These are phyloP conservation scores for Macrophya annulata DNA, from an alignment of 2,888 invertebrate species.

Conservation along the genomic window DNA sequence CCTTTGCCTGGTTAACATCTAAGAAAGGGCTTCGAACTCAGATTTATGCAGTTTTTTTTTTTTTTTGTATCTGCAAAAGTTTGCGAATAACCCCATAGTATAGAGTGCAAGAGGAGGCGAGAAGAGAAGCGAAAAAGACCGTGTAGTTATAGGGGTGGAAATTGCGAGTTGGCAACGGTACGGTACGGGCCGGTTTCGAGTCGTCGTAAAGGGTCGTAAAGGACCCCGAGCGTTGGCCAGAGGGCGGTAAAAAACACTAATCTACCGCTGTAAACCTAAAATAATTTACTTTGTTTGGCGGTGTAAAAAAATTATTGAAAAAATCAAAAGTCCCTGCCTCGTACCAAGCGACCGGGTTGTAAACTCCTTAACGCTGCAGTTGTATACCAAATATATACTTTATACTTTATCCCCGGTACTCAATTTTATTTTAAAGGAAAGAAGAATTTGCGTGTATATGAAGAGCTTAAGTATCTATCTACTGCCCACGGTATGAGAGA, in stretches of 20 bases:
- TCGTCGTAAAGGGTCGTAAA: slow-evolving; percentile 49
- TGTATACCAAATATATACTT: slow-evolving; percentile 24
- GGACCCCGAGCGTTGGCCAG: slow-evolving; percentile 43
- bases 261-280: slow-evolving; percentile 72
- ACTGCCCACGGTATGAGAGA: background rate
- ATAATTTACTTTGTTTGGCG: slow-evolving; percentile 69
- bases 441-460: slow-evolving; percentile 4
- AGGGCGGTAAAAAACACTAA: slow-evolving; percentile 64
- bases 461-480: background rate
- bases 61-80: background rate
- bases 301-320: slow-evolving; percentile 72
- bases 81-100: background rate
- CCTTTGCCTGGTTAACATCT: background rate
- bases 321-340: slow-evolving; percentile 57
- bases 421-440: background rate
- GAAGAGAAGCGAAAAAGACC: background rate
- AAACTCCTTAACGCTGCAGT: slow-evolving; percentile 39
- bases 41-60: background rate
- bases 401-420: background rate
- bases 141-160: slow-evolving; percentile 28
- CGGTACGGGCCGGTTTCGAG: slow-evolving; percentile 22
- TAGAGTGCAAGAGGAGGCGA: background rate
- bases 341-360: background rate
- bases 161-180: slow-evolving; percentile 19
- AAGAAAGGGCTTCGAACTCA: background rate